phyloP scores from a whole-genome alignment of 92 coral and sea anemone species.

The Virgularia gustaviana region DNA sequence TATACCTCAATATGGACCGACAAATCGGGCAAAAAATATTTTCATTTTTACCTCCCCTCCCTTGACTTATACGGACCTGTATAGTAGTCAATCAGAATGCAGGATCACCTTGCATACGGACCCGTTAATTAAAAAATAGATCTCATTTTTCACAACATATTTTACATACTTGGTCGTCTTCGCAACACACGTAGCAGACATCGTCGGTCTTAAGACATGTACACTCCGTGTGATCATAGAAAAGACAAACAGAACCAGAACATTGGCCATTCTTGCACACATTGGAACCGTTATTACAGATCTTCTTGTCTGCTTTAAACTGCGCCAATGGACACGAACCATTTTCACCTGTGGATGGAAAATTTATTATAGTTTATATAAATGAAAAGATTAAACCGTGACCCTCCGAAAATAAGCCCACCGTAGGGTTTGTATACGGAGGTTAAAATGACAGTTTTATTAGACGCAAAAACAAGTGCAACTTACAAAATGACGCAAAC shows the following conservation, averaged over 20 bases:
- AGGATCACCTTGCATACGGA: no score
- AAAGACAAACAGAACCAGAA: slow-evolving; percentile 73
- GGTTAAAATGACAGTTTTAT: not conserved
- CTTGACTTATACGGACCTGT: no score
- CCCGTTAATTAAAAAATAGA: not conserved
- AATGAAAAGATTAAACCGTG: slow-evolving; percentile 71
- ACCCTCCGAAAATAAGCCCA: no score
- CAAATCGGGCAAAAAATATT: no score
- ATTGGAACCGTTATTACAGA: slow-evolving; percentile 75
- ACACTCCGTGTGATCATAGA: slow-evolving; percentile 60
- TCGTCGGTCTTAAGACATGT: slow-evolving; percentile 47
- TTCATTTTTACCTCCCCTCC: no score
- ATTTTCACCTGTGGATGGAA: slow-evolving; percentile 38
- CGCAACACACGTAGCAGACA: slow-evolving; percentile 85
- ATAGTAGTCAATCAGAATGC: no score
- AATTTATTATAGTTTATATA: not conserved
- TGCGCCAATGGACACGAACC: slow-evolving; percentile 67
- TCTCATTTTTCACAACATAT: not conserved
- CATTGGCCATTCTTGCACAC: slow-evolving; percentile 83
- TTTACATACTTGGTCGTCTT: slow-evolving; percentile 45
- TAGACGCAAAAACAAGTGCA: not conserved
- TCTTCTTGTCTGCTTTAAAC: slow-evolving; percentile 64
- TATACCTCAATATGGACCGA: no score
- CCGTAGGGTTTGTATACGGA: not conserved
- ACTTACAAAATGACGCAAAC: slow-evolving; percentile 61